These are phyloP conservation scores for Alloplasta piceator DNA, from an alignment of 2,888 invertebrate genomes.

Conservation along the genomic window DNA sequence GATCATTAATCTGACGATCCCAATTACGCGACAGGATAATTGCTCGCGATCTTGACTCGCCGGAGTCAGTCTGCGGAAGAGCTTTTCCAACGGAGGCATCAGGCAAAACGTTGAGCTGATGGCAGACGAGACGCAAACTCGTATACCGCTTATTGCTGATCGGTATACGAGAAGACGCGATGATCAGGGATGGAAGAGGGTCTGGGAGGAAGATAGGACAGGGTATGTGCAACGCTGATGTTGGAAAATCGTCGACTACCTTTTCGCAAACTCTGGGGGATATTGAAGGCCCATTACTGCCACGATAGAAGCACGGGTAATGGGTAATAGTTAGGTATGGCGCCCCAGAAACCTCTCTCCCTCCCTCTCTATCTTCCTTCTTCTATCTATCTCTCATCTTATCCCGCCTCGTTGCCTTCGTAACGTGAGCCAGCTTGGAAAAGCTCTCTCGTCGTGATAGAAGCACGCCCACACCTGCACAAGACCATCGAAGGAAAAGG, in stretches of 20 bases:
- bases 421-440: conserved; percentile 32
- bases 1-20: conserved; percentile 61
- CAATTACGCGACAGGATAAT: conserved; percentile 66
- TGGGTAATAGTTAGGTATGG: conserved; percentile 66
- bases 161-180: conserved; percentile 29
- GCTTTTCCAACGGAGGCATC: conserved; percentile 56
- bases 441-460: conserved; percentile 17
- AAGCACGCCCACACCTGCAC: conserved; percentile 3
- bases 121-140: conserved; percentile 23
- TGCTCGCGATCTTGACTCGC: conserved; percentile 42
- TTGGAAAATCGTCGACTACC: conserved; percentile 59
- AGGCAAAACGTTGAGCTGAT: conserved; percentile 26
- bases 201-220: conserved; percentile 41
- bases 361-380: conserved; percentile 1
- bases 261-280: conserved; percentile 69
- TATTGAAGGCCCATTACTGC: conserved; percentile 73
- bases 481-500: not conserved
- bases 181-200: conserved; percentile 7
- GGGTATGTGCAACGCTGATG: conserved; percentile 42
- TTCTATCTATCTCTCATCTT: conserved; percentile 27
- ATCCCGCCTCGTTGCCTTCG: conserved; percentile 32
- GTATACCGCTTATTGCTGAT: conserved; percentile 3
- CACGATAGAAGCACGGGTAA: conserved; percentile 60
- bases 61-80: conserved; percentile 23
- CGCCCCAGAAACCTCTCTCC: conserved; percentile 37